Percentiles rank a stretch among this genome's conserved stretches.
phyloP scores from a whole-genome alignment of 2,113 vertebrate genomes.

The Pangasianodon hypophthalmus region DNA sequence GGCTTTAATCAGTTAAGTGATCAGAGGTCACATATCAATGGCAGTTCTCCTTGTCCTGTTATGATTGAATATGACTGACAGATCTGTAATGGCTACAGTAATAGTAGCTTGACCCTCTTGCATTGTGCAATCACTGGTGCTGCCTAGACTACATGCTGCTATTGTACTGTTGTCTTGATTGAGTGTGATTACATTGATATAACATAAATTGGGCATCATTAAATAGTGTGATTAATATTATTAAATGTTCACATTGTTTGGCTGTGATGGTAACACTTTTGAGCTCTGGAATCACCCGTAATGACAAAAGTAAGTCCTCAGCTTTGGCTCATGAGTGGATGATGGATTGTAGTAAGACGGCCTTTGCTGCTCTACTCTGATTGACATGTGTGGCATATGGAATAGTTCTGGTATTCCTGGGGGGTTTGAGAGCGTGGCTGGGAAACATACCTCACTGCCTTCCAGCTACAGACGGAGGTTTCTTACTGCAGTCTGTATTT shows the following conservation, averaged over 20 bases:
- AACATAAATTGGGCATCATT: constrained; percentile 42
- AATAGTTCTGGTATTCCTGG: constrained; percentile 91
- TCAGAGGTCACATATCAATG: constrained; percentile 21
- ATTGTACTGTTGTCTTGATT: constrained; percentile 27
- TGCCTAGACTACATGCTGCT: constrained; percentile 30
- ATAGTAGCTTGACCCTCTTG: constrained; percentile 21
- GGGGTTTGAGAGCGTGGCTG: constrained; percentile 82
- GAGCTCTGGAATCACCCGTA: constrained; percentile 72
- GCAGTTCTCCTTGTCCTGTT: constrained; percentile 9
- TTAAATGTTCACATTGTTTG: constrained; percentile 50
- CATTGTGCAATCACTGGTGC: constrained; percentile 33
- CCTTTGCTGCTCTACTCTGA: constrained; percentile 84
- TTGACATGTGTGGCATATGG: constrained; percentile 94
- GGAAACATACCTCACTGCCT: constrained; percentile 48
- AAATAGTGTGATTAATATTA: constrained; percentile 53
- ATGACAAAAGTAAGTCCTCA: constrained; percentile 72
- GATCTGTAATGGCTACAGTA: constrained; percentile 38
- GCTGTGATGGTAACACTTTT: constrained; percentile 55
- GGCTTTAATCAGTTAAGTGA: constrained; percentile 20
- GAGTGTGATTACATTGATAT: constrained; percentile 42
- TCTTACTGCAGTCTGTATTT: constrained; percentile 81
- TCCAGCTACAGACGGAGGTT: constrained; percentile 44
- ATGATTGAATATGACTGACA: constrained; percentile 42
- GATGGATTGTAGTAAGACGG: constrained; percentile 62
- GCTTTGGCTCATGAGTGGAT: constrained; percentile 40